A percentile compares a stretch with the other conserved stretches of the same genome.
These are phyloP conservation scores for Phortica magna DNA, from an alignment of 2,888 invertebrate species.

Conservation along the genomic window DNA sequence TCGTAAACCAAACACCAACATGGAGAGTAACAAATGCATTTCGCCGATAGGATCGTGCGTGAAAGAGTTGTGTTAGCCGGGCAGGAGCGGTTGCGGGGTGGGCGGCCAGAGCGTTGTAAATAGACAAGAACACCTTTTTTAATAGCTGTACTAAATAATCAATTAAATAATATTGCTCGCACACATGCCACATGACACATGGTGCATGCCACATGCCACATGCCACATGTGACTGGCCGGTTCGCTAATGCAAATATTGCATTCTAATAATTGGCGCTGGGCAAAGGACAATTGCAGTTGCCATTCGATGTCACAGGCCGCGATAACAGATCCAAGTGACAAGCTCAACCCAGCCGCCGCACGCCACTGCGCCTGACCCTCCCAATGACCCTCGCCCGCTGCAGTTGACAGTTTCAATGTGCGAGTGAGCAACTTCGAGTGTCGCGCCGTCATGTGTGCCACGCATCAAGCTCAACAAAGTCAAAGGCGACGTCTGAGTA, in stretches of 20 bases:
- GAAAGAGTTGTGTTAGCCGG: not conserved
- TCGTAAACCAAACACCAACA: conserved; percentile 15
- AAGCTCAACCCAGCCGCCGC: no score
- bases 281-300: not conserved
- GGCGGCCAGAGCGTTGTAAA: not conserved
- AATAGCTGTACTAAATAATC: conserved; percentile 27
- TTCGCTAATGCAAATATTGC: conserved; percentile 14
- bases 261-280: conserved; percentile 9
- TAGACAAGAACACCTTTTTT: conserved; percentile 24
- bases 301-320: not conserved
- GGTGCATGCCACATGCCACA: not conserved
- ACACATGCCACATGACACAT: not conserved
- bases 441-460: conserved; percentile 13
- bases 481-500: not conserved
- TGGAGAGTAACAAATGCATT: not conserved
- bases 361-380: not conserved
- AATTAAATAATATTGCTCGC: conserved; percentile 29
- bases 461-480: not conserved
- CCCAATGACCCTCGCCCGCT: not conserved
- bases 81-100: not conserved
- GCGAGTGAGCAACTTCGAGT: conserved; percentile 22
- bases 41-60: not conserved
- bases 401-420: conserved; percentile 20
- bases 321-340: no score
- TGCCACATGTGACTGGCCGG: not conserved